Evolutionary conservation across 2,113 vertebrate species (phyloP), one percentile per base, ranked within the genome.

Genomic region (Anguilla rostrata): DNA sequence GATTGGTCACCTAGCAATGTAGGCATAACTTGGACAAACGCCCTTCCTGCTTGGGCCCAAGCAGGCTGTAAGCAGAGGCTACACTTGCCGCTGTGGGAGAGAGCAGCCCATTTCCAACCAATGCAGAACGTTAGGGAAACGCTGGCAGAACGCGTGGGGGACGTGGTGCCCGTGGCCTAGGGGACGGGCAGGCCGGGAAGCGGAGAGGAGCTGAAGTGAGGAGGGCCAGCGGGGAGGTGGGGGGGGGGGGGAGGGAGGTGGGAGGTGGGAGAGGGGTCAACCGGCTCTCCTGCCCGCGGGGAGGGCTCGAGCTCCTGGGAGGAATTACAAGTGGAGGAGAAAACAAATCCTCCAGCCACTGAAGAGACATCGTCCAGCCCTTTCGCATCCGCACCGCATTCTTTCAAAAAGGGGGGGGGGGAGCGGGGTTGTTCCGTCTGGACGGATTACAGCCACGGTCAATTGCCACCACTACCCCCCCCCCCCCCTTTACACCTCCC

Each of bases 291-390:
- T 75, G 71, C 6, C 82, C 5, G 56, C 2, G n/a, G 53, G 60
- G 3, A 7, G 60, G 60, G 3, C 49, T 20, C 18, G n/a, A 39
- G 82, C 57, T 40, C 63, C 71, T 75, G 71, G n/a, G 71, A 75
- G 71, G 71, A 75, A 75, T 83, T 83, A 60, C 82, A 83, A 83
- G 82, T 40, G 56, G 49, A 2, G 12, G 26, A 43, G 57, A 83
- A 83, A 87, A 87, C 46, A 86, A 87, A 88, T 83, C 88, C 82
- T 83, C 82, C 34, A 63, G 29, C 39, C 29, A 16, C 56, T 83
- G 82, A 83, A 83, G 90, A 83, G 88, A 91, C 88, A 20, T 83
- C 78, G 57, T 81, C 87, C 81, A 26, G 53, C 82, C 0, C 82
- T 83, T 57, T 83, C 82, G 4, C n/a, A 60, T 83, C 26, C 82